Evolutionary conservation across 2,797 vertebrate species (phyloP), one percentile per base, ranked within the genome.

Genomic region (Vespertilio murinus): DNA sequence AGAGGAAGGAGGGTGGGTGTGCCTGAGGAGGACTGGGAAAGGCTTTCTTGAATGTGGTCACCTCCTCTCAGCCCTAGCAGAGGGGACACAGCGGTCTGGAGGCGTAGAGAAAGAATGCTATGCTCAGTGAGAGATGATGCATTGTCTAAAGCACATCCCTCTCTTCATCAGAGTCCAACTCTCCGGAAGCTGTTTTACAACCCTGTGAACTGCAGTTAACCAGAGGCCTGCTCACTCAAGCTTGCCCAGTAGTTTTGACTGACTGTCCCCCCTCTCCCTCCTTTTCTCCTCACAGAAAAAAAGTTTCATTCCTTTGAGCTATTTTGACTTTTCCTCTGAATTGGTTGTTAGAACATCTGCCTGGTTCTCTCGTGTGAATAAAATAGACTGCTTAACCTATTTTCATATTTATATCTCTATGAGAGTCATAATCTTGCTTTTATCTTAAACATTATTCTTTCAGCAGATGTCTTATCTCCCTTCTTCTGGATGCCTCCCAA

Each of bases 281-380:
- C 40, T 49, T 18, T 6, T 18, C 35, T 54, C 42, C 56, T 93
- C 65, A 30, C 23, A 56, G 54, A 52, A 92, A 71, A 71, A 28
- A 5, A 70, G n/a, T 56, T 71, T 65, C 40, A 35, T 47, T 49
- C 11, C 12, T 93, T 64, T 42, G 20, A 75, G 23, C 38, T 59
- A 22, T 65, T 79, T 59, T 52, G 17, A 78, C n/a, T 67, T 64
- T 69, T 83, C 38, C 69, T 59, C 45, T 83, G 64, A 91, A 71
- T n/a, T 2, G 17, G 69, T 78, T 65, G 4, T 47, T 42, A 13
- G 75, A 70, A 77, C 25, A 56, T 56, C 35, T 64, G 16, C 70
- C 25, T 65, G 25, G 35, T 71, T 71, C 52, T 33, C 56, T 74
- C 67, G 18, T 25, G n/a, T 84, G 42, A 75, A 86, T 56, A 69